phyloP scores from a whole-genome alignment of 2,113 vertebrate genomes.

The Hemichromis elongatus region DNA sequence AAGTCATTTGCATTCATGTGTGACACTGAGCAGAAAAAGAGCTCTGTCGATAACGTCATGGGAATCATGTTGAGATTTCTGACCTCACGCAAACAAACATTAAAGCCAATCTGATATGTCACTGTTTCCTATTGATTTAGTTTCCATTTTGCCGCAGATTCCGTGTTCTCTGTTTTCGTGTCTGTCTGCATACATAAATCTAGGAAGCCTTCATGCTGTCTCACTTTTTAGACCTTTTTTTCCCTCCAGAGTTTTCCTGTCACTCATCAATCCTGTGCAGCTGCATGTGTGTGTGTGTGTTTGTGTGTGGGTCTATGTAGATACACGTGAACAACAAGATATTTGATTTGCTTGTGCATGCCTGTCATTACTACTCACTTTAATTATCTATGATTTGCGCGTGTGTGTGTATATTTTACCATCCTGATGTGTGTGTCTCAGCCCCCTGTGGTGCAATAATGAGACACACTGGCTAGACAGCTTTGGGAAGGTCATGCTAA shows the following conservation, averaged over 20 bases:
- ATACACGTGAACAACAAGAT: neutral
- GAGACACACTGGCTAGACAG: slow-evolving; percentile 54
- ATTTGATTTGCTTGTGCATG: slow-evolving; percentile 1
- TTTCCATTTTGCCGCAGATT: neutral
- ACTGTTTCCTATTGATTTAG: neutral
- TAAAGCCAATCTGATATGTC: neutral
- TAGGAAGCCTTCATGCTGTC: neutral
- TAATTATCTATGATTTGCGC: slow-evolving; percentile 30
- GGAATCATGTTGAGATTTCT: neutral
- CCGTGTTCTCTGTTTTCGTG: neutral
- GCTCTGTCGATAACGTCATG: neutral
- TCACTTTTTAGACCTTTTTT: slow-evolving; percentile 25
- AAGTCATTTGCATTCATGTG: neutral
- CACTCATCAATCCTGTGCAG: slow-evolving; percentile 26
- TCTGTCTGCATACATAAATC: neutral
- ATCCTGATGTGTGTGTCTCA: neutral
- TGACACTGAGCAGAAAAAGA: neutral
- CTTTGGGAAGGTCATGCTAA: slow-evolving; percentile 57
- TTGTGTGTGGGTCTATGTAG: neutral
- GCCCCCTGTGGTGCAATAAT: slow-evolving; percentile 55
- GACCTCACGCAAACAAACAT: neutral
- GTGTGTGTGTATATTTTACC: neutral
- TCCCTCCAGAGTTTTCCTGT: slow-evolving; percentile 33
- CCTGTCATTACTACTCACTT: slow-evolving; percentile 18
- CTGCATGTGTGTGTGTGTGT: neutral